Conservation (phyloP, 2,888 invertebrate genomes). For the Lagria hirta region DNA sequence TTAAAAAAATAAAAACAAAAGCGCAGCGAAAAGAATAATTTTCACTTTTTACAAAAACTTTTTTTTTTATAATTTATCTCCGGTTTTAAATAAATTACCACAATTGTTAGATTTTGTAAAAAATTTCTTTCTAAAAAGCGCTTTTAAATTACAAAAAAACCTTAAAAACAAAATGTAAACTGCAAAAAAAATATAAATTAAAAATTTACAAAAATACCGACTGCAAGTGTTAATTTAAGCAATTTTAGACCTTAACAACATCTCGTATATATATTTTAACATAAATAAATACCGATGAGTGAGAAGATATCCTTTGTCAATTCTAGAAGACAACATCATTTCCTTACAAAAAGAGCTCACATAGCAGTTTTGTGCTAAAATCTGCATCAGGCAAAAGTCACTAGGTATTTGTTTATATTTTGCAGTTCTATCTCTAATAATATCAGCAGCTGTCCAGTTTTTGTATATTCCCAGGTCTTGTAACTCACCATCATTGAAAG, state of each 20-base stretch:
- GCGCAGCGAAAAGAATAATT: no score
- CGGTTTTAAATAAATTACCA: no score
- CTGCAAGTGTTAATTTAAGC: no score
- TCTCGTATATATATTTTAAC: neutral
- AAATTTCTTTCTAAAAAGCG: no score
- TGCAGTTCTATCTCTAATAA: conserved; percentile 35
- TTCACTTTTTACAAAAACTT: no score
- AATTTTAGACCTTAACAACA: no score
- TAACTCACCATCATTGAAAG: conserved; percentile 12
- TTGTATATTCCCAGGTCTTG: conserved; percentile 36
- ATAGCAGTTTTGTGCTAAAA: conserved; percentile 34
- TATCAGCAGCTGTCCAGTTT: conserved; percentile 36
- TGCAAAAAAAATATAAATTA: no score
- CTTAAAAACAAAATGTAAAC: no score
- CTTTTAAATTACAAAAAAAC: no score
- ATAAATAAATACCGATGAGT: conserved; percentile 38
- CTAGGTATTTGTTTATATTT: conserved; percentile 36
- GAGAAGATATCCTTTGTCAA: conserved; percentile 41
- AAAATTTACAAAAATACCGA: no score
- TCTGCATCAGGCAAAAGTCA: conserved; percentile 40
- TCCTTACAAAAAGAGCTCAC: conserved; percentile 32
- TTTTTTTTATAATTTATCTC: no score
- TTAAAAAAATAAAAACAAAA: neutral
- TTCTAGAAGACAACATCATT: conserved; percentile 36
- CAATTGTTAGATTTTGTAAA: no score